phyloP scores from a whole-genome alignment of 2,113 vertebrate genomes.

The Muscicapa adusta region DNA sequence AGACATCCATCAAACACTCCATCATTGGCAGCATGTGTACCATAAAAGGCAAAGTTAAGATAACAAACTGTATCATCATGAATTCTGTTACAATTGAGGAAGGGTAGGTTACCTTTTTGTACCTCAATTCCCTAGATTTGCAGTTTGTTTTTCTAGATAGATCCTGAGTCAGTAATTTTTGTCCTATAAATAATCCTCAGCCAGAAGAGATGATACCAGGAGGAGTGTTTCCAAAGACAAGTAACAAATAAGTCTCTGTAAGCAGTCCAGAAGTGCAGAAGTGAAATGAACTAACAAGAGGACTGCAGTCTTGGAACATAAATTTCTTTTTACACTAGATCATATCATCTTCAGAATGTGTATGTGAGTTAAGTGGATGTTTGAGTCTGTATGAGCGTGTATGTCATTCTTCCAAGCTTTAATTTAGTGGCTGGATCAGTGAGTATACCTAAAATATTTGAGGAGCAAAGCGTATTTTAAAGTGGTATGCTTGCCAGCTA shows the following conservation, averaged over 20 bases:
- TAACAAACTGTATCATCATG: slow-evolving; percentile 95
- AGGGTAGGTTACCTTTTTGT: slow-evolving; percentile 78
- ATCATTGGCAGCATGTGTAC: slow-evolving; percentile 82
- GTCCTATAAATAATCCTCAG: background rate
- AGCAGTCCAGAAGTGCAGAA: background rate
- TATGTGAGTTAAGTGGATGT: background rate
- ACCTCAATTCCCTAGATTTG: background rate
- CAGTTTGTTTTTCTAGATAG: background rate
- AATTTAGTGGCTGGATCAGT: background rate
- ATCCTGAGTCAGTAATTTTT: background rate
- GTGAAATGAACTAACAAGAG: background rate
- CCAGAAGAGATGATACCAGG: background rate
- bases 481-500: background rate
- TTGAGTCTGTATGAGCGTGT: background rate
- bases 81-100: slow-evolving; percentile 92
- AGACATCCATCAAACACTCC: slow-evolving; percentile 90
- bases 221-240: background rate
- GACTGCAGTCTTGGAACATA: background rate
- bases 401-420: background rate
- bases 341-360: background rate
- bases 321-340: background rate
- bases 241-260: background rate
- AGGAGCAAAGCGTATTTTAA: background rate
- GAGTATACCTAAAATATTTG: background rate
- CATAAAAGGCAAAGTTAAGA: slow-evolving; percentile 88